Conservation (phyloP, 2,888 invertebrate species). For the Dascillus cervinus region DNA sequence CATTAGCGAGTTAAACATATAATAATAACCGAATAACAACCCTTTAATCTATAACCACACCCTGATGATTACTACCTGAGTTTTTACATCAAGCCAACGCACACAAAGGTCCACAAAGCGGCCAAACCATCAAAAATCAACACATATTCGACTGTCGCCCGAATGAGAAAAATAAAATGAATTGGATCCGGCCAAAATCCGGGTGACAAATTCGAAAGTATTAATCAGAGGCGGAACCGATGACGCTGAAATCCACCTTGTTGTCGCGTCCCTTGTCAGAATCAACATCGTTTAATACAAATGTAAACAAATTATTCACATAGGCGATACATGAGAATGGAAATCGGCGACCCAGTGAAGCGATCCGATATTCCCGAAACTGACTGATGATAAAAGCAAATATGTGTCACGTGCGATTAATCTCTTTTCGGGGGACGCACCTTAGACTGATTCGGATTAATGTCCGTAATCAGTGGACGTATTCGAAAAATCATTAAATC, state of each 20-base stretch:
- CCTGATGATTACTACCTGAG: constrained; percentile 14
- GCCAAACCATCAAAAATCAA: too few relatives aligned
- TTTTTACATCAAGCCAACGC: constrained; percentile 4
- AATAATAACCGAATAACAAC: constrained; percentile 18
- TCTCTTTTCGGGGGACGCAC: constrained; percentile 17
- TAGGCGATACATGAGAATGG: constrained; percentile 3
- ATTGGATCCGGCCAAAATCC: too few relatives aligned
- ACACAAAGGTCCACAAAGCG: too few relatives aligned
- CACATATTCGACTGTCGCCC: too few relatives aligned
- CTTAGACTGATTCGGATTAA: constrained; percentile 11
- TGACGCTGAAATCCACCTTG: too few relatives aligned
- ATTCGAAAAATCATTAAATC: constrained; percentile 4
- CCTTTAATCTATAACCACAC: constrained; percentile 17
- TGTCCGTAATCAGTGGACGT: constrained; percentile 6
- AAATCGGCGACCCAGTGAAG: too few relatives aligned
- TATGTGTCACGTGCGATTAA: constrained; percentile 25
- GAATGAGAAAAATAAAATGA: too few relatives aligned
- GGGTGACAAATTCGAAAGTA: too few relatives aligned
- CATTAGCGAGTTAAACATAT: constrained; percentile 18
- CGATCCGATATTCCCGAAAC: too few relatives aligned
- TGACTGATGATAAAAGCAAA: constrained; percentile 17
- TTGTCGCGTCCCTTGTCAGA: too few relatives aligned
- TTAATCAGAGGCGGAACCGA: too few relatives aligned
- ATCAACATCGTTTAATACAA: constrained; percentile 4
- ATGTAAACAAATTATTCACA: constrained; percentile 6